Conservation (phyloP, 2,797 vertebrate species). For the Octomys mimax region DNA sequence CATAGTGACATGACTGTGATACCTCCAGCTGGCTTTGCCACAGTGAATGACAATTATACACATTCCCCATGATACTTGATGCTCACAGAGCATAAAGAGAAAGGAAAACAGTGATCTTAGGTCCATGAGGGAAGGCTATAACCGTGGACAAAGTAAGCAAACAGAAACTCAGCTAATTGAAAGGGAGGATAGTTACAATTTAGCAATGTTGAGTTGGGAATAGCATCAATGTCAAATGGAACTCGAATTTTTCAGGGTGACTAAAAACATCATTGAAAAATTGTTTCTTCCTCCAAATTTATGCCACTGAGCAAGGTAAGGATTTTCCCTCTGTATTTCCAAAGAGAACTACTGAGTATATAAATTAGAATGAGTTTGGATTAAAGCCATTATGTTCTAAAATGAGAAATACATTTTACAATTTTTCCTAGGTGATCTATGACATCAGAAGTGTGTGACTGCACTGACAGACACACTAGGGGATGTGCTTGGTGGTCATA, state of each 20-base stretch:
- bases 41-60: conserved; percentile 82
- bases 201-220: conserved; percentile 71
- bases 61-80: conserved; percentile 79
- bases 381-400: conserved; percentile 49
- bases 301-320: conserved; percentile 27
- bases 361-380: neutral
- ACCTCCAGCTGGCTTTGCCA: conserved; percentile 83
- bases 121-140: conserved; percentile 74
- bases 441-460: neutral
- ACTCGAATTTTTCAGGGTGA: conserved; percentile 68
- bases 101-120: conserved; percentile 80
- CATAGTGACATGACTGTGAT: conserved; percentile 75
- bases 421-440: conserved; percentile 39
- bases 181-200: conserved; percentile 74
- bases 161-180: conserved; percentile 76
- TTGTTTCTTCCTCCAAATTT: conserved; percentile 47
- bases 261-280: conserved; percentile 55
- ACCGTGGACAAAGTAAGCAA: conserved; percentile 70
- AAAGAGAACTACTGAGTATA: conserved; percentile 22
- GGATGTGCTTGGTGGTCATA: neutral
- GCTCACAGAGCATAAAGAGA: conserved; percentile 82
- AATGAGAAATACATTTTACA: conserved; percentile 24
- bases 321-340: neutral
- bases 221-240: conserved; percentile 69
- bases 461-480: neutral